phyloP scores from a whole-genome alignment of 2,888 invertebrate genomes.

The Pterobdella sp. region DNA sequence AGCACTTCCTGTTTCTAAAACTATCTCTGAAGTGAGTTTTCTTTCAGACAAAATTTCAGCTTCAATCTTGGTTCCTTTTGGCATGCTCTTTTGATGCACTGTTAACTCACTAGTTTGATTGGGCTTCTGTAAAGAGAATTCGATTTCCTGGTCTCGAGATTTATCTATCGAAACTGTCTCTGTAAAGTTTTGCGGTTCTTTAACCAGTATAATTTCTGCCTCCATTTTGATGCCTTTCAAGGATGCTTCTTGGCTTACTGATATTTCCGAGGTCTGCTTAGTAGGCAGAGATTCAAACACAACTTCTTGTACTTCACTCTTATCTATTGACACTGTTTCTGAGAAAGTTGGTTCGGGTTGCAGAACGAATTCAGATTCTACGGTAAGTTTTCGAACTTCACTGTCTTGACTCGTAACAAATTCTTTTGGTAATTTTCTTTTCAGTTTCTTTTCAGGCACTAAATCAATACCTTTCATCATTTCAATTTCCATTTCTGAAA shows the following conservation, averaged over 20 bases:
- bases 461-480: conserved; percentile 32
- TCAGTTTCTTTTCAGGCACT: conserved; percentile 26
- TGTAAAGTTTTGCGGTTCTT: conserved; percentile 25
- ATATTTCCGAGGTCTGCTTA: conserved; percentile 32
- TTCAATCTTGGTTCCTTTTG: conserved; percentile 34
- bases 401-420: conserved; percentile 11
- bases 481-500: conserved; percentile 32
- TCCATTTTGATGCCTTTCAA: conserved; percentile 37
- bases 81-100: conserved; percentile 32
- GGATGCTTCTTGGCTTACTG: conserved; percentile 29
- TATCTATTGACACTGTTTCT: conserved; percentile 24
- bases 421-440: conserved; percentile 28
- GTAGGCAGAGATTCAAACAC: conserved; percentile 22
- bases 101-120: conserved; percentile 22
- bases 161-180: conserved; percentile 24
- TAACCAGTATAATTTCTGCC: conserved; percentile 24
- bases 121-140: conserved; percentile 8
- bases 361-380: conserved; percentile 23
- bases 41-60: conserved; percentile 32
- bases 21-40: conserved; percentile 9
- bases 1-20: conserved; percentile 29
- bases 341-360: conserved; percentile 23
- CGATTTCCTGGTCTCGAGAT: conserved; percentile 23
- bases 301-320: conserved; percentile 22
- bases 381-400: conserved; percentile 4